Evolutionary conservation across 2,888 invertebrate species (phyloP), one percentile per base, ranked within the genome.

Genomic region (Trachelus stipa): DNA sequence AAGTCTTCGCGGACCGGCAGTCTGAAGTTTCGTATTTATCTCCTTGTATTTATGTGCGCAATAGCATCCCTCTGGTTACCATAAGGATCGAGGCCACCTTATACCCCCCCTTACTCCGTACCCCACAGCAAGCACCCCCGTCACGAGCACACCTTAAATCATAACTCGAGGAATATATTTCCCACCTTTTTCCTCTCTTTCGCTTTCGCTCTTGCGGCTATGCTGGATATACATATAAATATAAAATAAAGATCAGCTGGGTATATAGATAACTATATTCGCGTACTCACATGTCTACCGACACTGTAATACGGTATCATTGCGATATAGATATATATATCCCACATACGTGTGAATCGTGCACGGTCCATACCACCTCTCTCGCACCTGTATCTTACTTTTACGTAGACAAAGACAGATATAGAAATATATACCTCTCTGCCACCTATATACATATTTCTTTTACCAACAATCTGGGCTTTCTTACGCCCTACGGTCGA

Each of bases 71-170:
- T 40, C 40, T 40, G 40, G 40, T 15, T 40, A 6, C 40, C 40
- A 40, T 40, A 40, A 40, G 40, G 15, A 40, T 40, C 40, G 40
- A 40, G 40, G 40, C 15, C 40, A 40, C 40, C 40, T 15, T 15
- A 6, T 15, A 40, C 4, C 4, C 15, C 37, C 15, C 15, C 15
- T 15, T 40, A 40, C 15, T 40, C 40, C 40, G 15, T 40, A 15
- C 40, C 69, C 69, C 69, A 30, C 69, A 30, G 31, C 69, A 15
- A 4, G 69, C 33, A 75, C 78, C 73, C 75, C 56, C 74, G 76
- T 78, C 78, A 78, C 78, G 78, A 78, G 68, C 75, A 75, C 76
- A 30, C 74, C 35, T 75, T 78, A 78, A 78, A 78, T 78, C 78
- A 78, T 40, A 78, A 78, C 76, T 78, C 74, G 30, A 75, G 75